These are phyloP conservation scores for Cydia splendana DNA, from an alignment of 1,140 invertebrate genomes.

Conservation along the genomic window DNA sequence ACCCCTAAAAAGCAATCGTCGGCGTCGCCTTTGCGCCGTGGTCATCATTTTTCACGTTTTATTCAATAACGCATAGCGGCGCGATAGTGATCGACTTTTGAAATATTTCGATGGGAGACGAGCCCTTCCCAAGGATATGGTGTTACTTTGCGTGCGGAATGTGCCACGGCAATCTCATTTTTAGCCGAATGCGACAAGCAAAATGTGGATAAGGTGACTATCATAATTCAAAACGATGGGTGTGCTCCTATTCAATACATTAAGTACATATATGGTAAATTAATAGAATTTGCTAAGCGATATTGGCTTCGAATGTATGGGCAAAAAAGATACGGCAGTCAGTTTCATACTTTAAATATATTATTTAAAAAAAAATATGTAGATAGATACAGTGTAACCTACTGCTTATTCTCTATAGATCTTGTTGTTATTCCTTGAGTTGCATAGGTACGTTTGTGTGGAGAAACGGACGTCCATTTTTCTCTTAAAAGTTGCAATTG, in stretches of 20 bases:
- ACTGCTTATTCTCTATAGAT: too few species aligned
- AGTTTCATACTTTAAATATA: too few species aligned
- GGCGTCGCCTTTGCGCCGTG: constrained; percentile 68
- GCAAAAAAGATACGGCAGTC: too few species aligned
- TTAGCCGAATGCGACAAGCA: constrained; percentile 38
- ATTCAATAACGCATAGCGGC: constrained; percentile 75
- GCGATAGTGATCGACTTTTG: constrained; percentile 76
- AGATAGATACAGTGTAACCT: too few species aligned
- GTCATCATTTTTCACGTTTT: constrained; percentile 78
- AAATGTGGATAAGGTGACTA: constrained; percentile 1
- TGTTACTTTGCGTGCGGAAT: constrained; percentile 78
- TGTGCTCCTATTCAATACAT: background rate
- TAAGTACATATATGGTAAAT: too few species aligned
- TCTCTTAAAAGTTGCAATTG: too few species aligned
- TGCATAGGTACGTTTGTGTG: too few species aligned
- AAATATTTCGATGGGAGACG: constrained; percentile 76
- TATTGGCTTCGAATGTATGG: too few species aligned
- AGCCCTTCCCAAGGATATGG: constrained; percentile 78
- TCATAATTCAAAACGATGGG: constrained; percentile 47
- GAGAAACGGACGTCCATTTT: too few species aligned
- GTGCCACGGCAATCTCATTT: constrained; percentile 46
- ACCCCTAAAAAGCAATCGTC: constrained; percentile 55
- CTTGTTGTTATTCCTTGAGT: too few species aligned
- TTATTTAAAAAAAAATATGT: too few species aligned
- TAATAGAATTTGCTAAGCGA: too few species aligned